phyloP scores from a whole-genome alignment of 2,797 vertebrate species.

The Xiphophorus birchmanni region DNA sequence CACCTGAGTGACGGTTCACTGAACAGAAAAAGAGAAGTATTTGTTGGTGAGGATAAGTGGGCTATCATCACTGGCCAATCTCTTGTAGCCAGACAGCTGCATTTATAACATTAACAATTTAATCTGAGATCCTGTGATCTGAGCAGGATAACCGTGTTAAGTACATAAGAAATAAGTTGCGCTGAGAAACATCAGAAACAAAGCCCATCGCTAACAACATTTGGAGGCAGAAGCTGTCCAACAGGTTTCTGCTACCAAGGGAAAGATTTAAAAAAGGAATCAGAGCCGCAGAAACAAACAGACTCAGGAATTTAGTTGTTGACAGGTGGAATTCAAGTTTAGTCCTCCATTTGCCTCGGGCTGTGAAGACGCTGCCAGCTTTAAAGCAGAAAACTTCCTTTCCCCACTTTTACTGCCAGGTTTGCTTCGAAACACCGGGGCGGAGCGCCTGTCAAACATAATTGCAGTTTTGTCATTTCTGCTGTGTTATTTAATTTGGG shows the following conservation, averaged over 20 bases:
- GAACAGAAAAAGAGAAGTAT: background rate
- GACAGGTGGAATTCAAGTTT: constrained; percentile 23
- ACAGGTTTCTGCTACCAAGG: constrained; percentile 48
- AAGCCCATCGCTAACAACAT: constrained; percentile 20
- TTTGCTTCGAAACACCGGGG: background rate
- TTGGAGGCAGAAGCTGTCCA: constrained; percentile 19
- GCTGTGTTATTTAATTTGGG: background rate
- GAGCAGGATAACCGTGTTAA: background rate
- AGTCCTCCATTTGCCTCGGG: constrained; percentile 12
- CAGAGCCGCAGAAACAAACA: background rate
- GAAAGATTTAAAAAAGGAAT: constrained; percentile 23
- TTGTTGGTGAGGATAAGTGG: background rate
- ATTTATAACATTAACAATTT: background rate
- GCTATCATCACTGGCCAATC: background rate
- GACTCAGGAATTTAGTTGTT: background rate
- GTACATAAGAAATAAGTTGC: constrained; percentile 15
- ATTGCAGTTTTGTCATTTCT: background rate
- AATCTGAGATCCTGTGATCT: background rate
- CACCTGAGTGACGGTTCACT: too few relatives aligned
- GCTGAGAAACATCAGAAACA: constrained; percentile 31
- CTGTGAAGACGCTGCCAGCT: background rate
- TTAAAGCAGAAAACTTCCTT: constrained; percentile 16
- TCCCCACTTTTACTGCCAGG: background rate
- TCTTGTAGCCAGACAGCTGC: background rate
- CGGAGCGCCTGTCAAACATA: background rate